Evolutionary conservation across 2,888 invertebrate genomes (phyloP), one percentile per base, ranked within the genome.

Genomic region (Lepidonotus clava): DNA sequence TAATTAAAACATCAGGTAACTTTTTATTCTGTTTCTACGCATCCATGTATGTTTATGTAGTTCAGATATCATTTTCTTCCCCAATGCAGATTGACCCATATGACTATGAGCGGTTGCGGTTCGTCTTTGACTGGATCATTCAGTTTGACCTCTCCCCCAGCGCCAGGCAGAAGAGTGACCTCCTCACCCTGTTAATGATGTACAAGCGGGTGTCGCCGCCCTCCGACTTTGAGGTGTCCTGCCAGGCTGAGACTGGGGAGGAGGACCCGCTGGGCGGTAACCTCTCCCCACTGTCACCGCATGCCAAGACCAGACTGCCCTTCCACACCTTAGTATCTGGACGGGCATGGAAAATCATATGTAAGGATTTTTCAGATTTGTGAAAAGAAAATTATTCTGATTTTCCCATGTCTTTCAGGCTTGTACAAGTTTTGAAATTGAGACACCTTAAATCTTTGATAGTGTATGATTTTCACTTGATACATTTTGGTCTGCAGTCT

Each of bases 321-420:
- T 90, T 91, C 83, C 92, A 93, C 86, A 90, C 91, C 0, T 87
- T 93, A 6, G 38, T 66, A 6, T 46, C 41, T n/a, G 91, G 89
- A 53, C 91, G 92, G 84, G 89, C 90, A 0, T 92, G 92, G 93
- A 92, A 92, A 85, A 91, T 93, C 21, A 91, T 93, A 67, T 90
- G 92, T 92, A 88, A 90, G 91, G 36, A n/a, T 71, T 32, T 5
- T 38, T 36, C 8, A 32, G 8, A 36, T 36, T 71, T n/a, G n/a
- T n/a, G n/a, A n/a, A n/a, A n/a, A n/a, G n/a, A n/a, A n/a, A n/a
- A n/a, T n/a, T n/a, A n/a, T n/a, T n/a, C n/a, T n/a, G n/a, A n/a
- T n/a, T n/a, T n/a, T n/a, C n/a, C n/a, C n/a, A n/a, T n/a, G n/a
- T n/a, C n/a, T n/a, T n/a, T n/a, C n/a, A n/a, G n/a, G n/a, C n/a